Percentiles rank a stretch among this genome's conserved stretches.
These are phyloP conservation scores for Microcebus lehilahytsara DNA, from an alignment of 2,113 vertebrate genomes.

Conservation along the genomic window DNA sequence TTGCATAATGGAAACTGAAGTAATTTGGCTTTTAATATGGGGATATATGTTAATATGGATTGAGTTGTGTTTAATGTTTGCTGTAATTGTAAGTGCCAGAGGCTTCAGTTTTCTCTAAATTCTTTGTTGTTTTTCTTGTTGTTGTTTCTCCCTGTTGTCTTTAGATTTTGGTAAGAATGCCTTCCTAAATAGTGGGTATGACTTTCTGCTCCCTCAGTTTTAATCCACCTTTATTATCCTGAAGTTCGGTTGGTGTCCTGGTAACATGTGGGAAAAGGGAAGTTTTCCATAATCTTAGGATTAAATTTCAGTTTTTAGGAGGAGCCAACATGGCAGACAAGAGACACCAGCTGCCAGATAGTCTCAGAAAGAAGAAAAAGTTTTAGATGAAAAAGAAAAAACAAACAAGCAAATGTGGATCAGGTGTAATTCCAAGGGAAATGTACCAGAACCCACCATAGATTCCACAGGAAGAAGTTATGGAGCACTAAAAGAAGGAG, in stretches of 20 bases:
- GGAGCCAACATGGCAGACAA: too few species aligned
- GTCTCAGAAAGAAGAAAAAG: too few species aligned
- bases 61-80: not conserved
- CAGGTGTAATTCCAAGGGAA: too few species aligned
- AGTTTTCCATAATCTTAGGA: not conserved
- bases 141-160: not conserved
- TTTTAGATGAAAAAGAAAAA: too few species aligned
- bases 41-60: not conserved
- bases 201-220: not conserved
- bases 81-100: not conserved
- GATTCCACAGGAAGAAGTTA: too few species aligned
- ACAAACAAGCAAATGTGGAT: too few species aligned
- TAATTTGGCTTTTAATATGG: not conserved
- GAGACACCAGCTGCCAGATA: too few species aligned
- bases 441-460: too few species aligned
- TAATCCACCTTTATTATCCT: not conserved
- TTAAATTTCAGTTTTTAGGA: not conserved
- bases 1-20: not conserved
- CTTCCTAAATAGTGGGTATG: not conserved
- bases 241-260: not conserved
- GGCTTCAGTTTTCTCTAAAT: not conserved
- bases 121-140: not conserved
- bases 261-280: not conserved
- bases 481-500: too few species aligned
- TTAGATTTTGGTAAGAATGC: not conserved